Conservation (phyloP, 53 echinoderm and acorn worm species). For the Apostichopus leukothele region DNA sequence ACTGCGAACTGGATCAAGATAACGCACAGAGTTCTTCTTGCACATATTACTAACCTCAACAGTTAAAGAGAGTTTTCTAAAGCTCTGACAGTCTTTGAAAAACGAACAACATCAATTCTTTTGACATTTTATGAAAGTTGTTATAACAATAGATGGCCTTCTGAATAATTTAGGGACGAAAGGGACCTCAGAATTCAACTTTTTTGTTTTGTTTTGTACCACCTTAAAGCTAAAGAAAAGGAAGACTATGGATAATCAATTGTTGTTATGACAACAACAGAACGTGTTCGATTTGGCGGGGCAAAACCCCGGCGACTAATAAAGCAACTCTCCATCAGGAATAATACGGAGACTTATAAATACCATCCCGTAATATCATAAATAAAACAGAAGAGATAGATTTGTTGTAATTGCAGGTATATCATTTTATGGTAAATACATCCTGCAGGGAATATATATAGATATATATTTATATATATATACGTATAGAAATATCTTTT, state of each 20-base stretch:
- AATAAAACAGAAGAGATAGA: no score
- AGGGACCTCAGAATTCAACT: slow-evolving; percentile 30
- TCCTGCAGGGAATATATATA: no score
- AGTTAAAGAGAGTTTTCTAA: neutral
- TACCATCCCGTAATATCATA: neutral
- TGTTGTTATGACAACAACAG: slow-evolving; percentile 29
- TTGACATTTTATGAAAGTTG: slow-evolving; percentile 19
- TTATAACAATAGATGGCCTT: slow-evolving; percentile 43
- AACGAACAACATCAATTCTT: slow-evolving; percentile 3
- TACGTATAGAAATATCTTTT: no score
- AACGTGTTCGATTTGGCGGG: slow-evolving; percentile 46
- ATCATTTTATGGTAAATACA: no score
- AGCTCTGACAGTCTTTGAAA: neutral
- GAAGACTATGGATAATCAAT: slow-evolving; percentile 38
- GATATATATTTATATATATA: no score
- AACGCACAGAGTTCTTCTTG: no score
- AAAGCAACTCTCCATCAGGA: neutral
- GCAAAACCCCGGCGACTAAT: slow-evolving; percentile 37
- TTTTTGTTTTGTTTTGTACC: slow-evolving; percentile 27
- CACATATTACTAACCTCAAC: no score
- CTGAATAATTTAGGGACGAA: slow-evolving; percentile 32
- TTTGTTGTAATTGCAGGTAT: no score
- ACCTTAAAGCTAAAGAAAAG: slow-evolving; percentile 29
- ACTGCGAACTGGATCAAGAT: no score
- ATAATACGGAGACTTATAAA: slow-evolving; percentile 19